These are phyloP conservation scores for Beaufortia kweichowensis DNA, from an alignment of 2,113 vertebrate genomes.

Conservation along the genomic window DNA sequence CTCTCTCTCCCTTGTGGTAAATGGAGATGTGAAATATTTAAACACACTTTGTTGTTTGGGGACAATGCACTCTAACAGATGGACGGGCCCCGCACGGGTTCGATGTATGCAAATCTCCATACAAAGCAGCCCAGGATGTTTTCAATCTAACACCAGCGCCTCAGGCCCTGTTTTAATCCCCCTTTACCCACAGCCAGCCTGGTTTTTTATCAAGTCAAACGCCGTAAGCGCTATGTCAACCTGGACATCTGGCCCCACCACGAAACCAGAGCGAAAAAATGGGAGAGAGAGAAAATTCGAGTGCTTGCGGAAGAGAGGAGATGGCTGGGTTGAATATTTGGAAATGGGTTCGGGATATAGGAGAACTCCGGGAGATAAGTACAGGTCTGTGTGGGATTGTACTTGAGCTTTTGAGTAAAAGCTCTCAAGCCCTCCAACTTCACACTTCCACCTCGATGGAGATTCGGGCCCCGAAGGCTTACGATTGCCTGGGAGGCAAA, in stretches of 20 bases:
- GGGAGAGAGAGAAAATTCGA: constrained; percentile 22
- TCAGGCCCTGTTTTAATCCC: constrained; percentile 94
- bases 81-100: constrained; percentile 83
- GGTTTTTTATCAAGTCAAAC: constrained; percentile 95
- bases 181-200: constrained; percentile 83
- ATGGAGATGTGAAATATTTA: constrained; percentile 84
- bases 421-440: constrained; percentile 38
- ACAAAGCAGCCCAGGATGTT: constrained; percentile 92
- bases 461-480: constrained; percentile 25
- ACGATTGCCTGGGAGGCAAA: constrained; percentile 32
- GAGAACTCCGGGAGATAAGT: constrained; percentile 36
- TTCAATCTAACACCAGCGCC: constrained; percentile 92
- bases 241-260: constrained; percentile 93
- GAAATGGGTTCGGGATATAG: constrained; percentile 58
- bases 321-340: constrained; percentile 78
- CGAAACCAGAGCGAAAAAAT: constrained; percentile 22
- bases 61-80: constrained; percentile 90
- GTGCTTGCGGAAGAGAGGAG: constrained; percentile 50
- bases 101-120: constrained; percentile 88
- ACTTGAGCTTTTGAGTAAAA: constrained; percentile 16
- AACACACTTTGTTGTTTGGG: constrained; percentile 87
- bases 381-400: constrained; percentile 37
- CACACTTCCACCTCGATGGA: constrained; percentile 7
- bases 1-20: constrained; percentile 70
- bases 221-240: constrained; percentile 92